A percentile compares a stretch with the other conserved stretches of the same genome.
These are phyloP conservation scores for Tetragonula carbonaria DNA, from an alignment of 2,888 invertebrate species.

Conservation along the genomic window DNA sequence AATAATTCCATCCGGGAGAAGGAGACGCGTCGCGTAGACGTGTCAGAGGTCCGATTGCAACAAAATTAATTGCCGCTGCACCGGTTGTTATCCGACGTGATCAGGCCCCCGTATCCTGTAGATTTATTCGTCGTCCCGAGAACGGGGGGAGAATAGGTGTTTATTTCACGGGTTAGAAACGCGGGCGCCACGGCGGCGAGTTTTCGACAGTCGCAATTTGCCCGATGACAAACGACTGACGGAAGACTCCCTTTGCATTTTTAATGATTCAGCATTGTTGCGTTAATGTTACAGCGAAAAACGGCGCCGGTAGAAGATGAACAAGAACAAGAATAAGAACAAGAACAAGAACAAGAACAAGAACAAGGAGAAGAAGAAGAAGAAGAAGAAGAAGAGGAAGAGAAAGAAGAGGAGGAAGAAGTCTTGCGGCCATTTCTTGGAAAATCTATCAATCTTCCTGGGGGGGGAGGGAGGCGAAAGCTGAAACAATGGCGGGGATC, in stretches of 20 bases:
- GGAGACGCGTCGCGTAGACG: constrained; percentile 28
- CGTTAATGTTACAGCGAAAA: background rate
- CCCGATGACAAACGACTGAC: constrained; percentile 11
- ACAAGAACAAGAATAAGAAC: background rate
- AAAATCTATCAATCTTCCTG: background rate
- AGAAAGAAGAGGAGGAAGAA: background rate
- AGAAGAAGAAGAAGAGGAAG: too few relatives aligned
- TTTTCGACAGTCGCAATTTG: constrained; percentile 20
- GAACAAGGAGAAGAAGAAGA: too few relatives aligned
- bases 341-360: too few relatives aligned
- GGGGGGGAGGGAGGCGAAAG: background rate
- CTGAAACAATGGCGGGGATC: constrained; percentile 1
- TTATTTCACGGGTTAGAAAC: constrained; percentile 24
- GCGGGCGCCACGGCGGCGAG: constrained; percentile 31
- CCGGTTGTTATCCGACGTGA: constrained; percentile 42
- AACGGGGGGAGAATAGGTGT: constrained; percentile 33
- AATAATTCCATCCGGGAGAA: constrained; percentile 24
- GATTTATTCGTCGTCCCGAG: constrained; percentile 28
- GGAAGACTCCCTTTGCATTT: background rate
- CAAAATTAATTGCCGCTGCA: constrained; percentile 46
- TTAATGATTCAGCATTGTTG: background rate
- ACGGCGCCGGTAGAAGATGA: background rate
- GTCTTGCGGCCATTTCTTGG: background rate
- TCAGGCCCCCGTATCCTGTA: constrained; percentile 2
- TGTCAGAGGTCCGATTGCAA: constrained; percentile 38